Evolutionary conservation across 2,113 vertebrate species (phyloP).

Genomic region (Centropus bengalensis): DNA sequence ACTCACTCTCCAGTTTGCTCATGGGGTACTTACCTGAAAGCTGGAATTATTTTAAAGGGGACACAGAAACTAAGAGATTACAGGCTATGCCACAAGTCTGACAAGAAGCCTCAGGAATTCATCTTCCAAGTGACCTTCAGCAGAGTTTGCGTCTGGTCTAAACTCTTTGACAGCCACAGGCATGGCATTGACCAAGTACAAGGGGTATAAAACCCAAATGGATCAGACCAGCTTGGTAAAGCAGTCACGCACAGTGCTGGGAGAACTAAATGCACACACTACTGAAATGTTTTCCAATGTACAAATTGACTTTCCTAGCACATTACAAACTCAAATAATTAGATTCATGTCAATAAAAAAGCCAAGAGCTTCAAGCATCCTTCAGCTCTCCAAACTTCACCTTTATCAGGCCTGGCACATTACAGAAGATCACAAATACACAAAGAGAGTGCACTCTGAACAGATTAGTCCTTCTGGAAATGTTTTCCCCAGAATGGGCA

Average conservation of each 20-base stretch:
- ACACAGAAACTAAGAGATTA: not conserved
- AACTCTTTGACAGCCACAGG: not conserved
- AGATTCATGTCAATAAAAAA: not conserved
- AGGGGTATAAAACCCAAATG: not conserved
- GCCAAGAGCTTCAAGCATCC: not conserved
- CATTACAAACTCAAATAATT: not conserved
- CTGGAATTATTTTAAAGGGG: not conserved
- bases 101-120: not conserved
- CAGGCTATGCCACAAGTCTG: not conserved
- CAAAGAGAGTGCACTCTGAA: not conserved
- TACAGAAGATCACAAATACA: not conserved
- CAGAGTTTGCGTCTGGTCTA: not conserved
- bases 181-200: not conserved
- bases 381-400: not conserved
- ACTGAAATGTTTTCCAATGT: not conserved
- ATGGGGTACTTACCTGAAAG: not conserved
- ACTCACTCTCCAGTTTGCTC: not conserved
- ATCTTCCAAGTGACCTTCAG: not conserved
- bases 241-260: accelerated
- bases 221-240: not conserved
- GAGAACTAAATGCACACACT: not conserved
- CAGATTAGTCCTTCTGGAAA: not conserved
- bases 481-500: not conserved
- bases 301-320: not conserved
- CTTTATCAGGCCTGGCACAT: not conserved